These are phyloP conservation scores for Pantelozetes paolii DNA, from an alignment of 2,888 invertebrate species.

Conservation along the genomic window DNA sequence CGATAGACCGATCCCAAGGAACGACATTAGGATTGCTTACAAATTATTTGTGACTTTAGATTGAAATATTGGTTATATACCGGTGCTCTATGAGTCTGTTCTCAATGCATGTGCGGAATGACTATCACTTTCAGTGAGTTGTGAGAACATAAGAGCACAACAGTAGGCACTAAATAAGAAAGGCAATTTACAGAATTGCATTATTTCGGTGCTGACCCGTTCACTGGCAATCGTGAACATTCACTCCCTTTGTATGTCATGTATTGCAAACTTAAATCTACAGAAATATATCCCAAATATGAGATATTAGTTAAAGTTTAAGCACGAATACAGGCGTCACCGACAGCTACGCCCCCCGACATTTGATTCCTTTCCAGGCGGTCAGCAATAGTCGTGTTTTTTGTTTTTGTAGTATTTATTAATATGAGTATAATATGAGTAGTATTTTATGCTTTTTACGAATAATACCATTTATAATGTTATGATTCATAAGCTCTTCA, in stretches of 20 bases:
- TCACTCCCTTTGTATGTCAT: slow-evolving; percentile 15
- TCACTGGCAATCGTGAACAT: slow-evolving; percentile 31
- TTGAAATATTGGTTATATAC: neutral
- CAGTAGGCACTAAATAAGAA: slow-evolving; percentile 34
- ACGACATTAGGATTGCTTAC: neutral
- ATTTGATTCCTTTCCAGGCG: slow-evolving; percentile 37
- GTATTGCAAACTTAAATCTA: slow-evolving; percentile 26
- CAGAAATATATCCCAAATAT: slow-evolving; percentile 20
- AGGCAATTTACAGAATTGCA: slow-evolving; percentile 38
- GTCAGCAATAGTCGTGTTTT: slow-evolving; percentile 28
- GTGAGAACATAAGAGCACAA: neutral
- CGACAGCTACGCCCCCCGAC: slow-evolving; percentile 37
- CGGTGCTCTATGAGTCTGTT: neutral
- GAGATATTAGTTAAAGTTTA: slow-evolving; percentile 37
- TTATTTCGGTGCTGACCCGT: slow-evolving; percentile 37
- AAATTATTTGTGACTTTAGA: neutral
- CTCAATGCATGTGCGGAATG: neutral
- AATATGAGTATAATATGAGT: slow-evolving; percentile 20
- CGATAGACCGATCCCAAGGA: neutral
- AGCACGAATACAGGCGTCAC: slow-evolving; percentile 36
- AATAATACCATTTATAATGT: slow-evolving; percentile 1
- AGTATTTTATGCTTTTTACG: neutral
- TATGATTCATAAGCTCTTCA: slow-evolving; percentile 22
- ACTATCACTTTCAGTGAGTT: slow-evolving; percentile 5
- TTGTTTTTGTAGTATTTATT: neutral